Conservation (phyloP, 2,888 invertebrate species). For the Rapana venosa region DNA sequence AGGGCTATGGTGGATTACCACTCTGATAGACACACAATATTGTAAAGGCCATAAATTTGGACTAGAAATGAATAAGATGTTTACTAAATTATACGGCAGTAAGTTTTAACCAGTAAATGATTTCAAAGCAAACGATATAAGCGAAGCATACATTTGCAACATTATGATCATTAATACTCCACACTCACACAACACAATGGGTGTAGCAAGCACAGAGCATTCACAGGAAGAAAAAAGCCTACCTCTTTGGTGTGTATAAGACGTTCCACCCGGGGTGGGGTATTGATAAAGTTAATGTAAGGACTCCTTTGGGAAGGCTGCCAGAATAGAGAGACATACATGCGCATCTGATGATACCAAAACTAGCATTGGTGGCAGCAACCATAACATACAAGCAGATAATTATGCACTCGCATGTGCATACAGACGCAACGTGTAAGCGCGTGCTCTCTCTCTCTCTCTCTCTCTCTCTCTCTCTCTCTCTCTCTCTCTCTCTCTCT, state of each 20-base stretch:
- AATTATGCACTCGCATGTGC: background rate
- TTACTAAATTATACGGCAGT: too few relatives aligned
- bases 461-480: background rate
- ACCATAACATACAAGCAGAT: background rate
- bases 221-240: background rate
- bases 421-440: background rate
- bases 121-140: too few relatives aligned
- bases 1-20: too few relatives aligned
- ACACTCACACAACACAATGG: background rate
- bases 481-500: background rate
- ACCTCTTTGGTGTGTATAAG: constrained; percentile 48
- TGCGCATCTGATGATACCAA: background rate
- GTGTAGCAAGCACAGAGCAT: background rate
- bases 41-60: too few relatives aligned
- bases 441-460: background rate
- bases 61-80: too few relatives aligned
- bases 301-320: constrained; percentile 48
- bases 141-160: too few relatives aligned
- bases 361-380: background rate
- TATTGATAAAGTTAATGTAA: constrained; percentile 61
- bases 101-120: too few relatives aligned
- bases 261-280: constrained; percentile 58
- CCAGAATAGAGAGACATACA: constrained; percentile 3
- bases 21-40: too few relatives aligned
- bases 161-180: too few relatives aligned